Base-by-base conservation (phyloP, 2,888 invertebrate species). In the Bruchidius siliquastri region DNA sequence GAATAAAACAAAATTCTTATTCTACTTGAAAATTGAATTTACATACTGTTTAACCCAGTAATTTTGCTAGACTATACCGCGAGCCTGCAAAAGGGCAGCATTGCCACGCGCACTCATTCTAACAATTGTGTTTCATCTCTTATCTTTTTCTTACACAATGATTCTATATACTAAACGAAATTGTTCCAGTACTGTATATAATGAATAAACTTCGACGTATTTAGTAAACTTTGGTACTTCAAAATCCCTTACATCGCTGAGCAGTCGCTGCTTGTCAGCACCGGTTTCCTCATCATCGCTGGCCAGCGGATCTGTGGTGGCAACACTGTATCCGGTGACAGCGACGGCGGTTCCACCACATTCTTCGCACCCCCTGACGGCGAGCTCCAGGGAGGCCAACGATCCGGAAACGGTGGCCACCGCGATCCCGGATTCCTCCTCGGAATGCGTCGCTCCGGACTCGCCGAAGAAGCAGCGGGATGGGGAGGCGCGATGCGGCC, bases 321-420 rank as follows among this genome's bases (percentile, higher is more conserved):
- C 49, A 1, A 1, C 49, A 13, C 49, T 49, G 49, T 49, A 49
- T 1, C 49, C 49, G 6, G 49, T 13, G 13, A 3, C 6, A 1
- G 49, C 18, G 49, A 3, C 49, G 0, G 49, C 18, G 49, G 18
- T 49, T 49, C 49, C 49, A 49, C 13, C 6, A 13, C 49, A 3
- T 85, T 94, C 94, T 21, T 94, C 94, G 72, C 94, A 94, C 83
- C 94, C 92, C 84, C 94, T 93, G 67, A 91, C 91, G 82, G 92
- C 92, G 71, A 79, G 88, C 87, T 79, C 88, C 49, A 68, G 20
- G 87, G 80, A 89, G 81, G 82, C 88, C 79, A 92, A 87, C 0
- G 92, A 92, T 70, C 93, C 92, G 66, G 92, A 92, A 82, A 93
- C 92, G 10, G 92, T 93, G n/a, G 92, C 92, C 78, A 83, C 91